phyloP scores from a whole-genome alignment of 2,113 vertebrate species.

The Nibea albiflora region DNA sequence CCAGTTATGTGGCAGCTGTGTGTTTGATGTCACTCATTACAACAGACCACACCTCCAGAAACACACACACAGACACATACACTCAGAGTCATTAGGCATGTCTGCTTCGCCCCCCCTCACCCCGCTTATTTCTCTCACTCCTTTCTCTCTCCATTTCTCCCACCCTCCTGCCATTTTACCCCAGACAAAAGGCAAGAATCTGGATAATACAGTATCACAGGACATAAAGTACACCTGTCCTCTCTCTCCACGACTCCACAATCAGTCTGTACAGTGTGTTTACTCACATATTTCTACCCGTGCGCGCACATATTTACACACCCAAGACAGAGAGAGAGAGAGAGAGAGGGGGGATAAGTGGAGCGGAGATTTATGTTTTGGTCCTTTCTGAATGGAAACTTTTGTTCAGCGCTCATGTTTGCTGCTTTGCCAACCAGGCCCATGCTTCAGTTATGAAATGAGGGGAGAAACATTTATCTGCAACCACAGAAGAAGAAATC shows the following conservation, averaged over 20 bases:
- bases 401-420: constrained; percentile 75
- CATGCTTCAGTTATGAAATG: constrained; percentile 56
- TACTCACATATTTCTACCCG: constrained; percentile 28
- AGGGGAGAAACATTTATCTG: constrained; percentile 68
- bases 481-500: constrained; percentile 52
- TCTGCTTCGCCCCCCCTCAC: neutral
- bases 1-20: constrained; percentile 77
- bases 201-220: neutral
- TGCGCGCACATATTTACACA: constrained; percentile 39
- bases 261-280: constrained; percentile 42
- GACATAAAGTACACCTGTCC: constrained; percentile 48
- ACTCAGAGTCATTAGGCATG: constrained; percentile 40
- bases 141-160: constrained; percentile 42
- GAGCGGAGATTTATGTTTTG: constrained; percentile 65
- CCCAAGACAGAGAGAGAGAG: constrained; percentile 2
- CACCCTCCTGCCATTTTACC: constrained; percentile 37
- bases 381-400: constrained; percentile 78
- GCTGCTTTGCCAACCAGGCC: constrained; percentile 63
- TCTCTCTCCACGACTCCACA: constrained; percentile 4
- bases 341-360: constrained; percentile 20
- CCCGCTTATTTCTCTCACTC: neutral
- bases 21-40: constrained; percentile 78
- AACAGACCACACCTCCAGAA: constrained; percentile 31
- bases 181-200: constrained; percentile 23
- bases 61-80: constrained; percentile 39